These are phyloP conservation scores for Hormaphis cornu DNA, from an alignment of 1,140 invertebrate genomes.

Conservation along the genomic window DNA sequence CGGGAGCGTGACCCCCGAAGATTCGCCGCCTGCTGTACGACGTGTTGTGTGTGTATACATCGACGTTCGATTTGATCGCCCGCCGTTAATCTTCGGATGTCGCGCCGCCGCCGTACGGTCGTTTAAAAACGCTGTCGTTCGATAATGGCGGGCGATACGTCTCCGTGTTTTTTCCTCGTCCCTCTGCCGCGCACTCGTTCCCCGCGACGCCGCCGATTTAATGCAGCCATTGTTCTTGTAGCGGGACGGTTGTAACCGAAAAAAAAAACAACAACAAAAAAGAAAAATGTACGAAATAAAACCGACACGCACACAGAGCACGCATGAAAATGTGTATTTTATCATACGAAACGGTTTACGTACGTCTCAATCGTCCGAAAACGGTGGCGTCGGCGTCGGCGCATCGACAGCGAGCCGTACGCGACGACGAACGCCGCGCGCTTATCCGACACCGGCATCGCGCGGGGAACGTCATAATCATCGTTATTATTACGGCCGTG, in stretches of 20 bases:
- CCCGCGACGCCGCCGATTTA: not conserved
- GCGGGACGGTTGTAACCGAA: not conserved
- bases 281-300: not conserved
- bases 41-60: too few species aligned
- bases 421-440: too few species aligned
- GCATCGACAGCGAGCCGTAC: not conserved
- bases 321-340: too few species aligned
- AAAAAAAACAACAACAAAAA: not conserved
- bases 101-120: constrained; percentile 1
- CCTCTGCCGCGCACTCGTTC: not conserved
- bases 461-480: too few species aligned
- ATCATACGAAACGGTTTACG: too few species aligned
- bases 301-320: too few species aligned
- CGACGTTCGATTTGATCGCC: constrained; percentile 27
- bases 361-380: not conserved
- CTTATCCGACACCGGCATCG: too few species aligned
- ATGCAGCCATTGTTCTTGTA: constrained; percentile 27
- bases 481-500: too few species aligned
- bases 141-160: constrained; percentile 27
- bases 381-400: too few species aligned
- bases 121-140: constrained; percentile 31
- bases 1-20: constrained; percentile 11
- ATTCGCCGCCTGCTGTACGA: not conserved
- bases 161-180: not conserved
- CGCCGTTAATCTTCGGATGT: constrained; percentile 28